Evolutionary conservation across 2,113 vertebrate genomes (phyloP).

Genomic region (Aviceda subcristata): DNA sequence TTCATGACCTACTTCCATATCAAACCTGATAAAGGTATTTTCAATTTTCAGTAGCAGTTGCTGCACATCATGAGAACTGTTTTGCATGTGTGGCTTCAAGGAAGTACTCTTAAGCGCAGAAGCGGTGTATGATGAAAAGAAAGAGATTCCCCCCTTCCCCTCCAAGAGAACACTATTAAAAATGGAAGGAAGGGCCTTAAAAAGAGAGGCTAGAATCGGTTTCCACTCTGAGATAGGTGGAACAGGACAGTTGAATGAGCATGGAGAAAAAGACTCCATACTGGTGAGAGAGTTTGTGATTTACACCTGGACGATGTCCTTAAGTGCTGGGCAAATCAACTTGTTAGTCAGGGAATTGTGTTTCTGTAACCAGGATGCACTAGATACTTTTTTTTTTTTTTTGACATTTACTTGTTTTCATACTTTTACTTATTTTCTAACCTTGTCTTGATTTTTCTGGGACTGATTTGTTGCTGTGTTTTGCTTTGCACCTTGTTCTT

Average conservation of each 20-base stretch:
- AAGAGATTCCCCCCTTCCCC: background rate
- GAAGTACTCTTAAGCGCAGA: background rate
- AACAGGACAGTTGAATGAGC: background rate
- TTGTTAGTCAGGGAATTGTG: background rate
- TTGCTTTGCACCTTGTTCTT: background rate
- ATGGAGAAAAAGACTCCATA: background rate
- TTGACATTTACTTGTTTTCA: background rate
- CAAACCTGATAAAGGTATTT: background rate
- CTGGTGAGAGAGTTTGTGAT: background rate
- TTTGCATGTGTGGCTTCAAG: background rate
- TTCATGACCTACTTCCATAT: background rate
- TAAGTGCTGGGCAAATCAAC: background rate
- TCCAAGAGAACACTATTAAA: background rate
- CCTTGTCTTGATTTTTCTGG: background rate
- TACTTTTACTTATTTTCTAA: background rate
- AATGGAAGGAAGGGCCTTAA: background rate
- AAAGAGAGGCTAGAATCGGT: background rate
- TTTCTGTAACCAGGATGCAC: background rate
- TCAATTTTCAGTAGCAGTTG: background rate
- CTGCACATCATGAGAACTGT: background rate
- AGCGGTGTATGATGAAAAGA: background rate
- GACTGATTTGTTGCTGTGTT: background rate
- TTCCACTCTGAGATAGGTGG: background rate
- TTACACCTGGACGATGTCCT: background rate
- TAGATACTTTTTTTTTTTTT: background rate